These are phyloP conservation scores for Coccyzus lansbergi DNA, from an alignment of 2,797 vertebrate species.

Conservation along the genomic window DNA sequence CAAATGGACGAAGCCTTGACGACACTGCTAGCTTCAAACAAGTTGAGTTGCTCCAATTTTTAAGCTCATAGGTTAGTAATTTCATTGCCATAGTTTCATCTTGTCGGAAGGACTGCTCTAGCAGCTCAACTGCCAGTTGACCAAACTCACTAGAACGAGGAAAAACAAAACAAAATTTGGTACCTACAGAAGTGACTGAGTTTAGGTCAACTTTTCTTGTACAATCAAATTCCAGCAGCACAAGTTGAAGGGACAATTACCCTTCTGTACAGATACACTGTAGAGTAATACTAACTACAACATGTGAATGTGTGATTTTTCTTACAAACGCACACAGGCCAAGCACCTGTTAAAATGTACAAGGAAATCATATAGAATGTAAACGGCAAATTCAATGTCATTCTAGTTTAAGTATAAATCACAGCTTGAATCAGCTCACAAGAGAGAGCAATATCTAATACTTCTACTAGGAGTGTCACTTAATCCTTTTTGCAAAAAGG, in stretches of 20 bases:
- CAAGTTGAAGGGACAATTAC: not conserved
- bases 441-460: not conserved
- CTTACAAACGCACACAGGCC: not conserved
- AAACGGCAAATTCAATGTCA: not conserved
- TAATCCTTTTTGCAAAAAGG: not conserved
- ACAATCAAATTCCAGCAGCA: not conserved
- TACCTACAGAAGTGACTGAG: not conserved
- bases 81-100: conserved; percentile 99
- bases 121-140: conserved; percentile 92
- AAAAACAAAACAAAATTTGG: not conserved
- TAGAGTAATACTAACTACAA: not conserved
- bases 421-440: not conserved
- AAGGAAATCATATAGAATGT: not conserved
- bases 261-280: not conserved
- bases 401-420: not conserved
- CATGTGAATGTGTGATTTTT: not conserved
- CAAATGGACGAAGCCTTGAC: conserved; percentile 92
- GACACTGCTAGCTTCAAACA: conserved; percentile 97
- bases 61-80: conserved; percentile 95
- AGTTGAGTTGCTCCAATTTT: conserved; percentile 99
- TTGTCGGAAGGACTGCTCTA: conserved; percentile 96
- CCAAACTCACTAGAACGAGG: conserved; percentile 89
- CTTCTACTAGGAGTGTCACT: not conserved
- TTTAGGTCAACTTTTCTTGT: not conserved
- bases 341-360: not conserved